phyloP scores from a whole-genome alignment of 2,888 invertebrate genomes.

The Tetramorium bicarinatum region DNA sequence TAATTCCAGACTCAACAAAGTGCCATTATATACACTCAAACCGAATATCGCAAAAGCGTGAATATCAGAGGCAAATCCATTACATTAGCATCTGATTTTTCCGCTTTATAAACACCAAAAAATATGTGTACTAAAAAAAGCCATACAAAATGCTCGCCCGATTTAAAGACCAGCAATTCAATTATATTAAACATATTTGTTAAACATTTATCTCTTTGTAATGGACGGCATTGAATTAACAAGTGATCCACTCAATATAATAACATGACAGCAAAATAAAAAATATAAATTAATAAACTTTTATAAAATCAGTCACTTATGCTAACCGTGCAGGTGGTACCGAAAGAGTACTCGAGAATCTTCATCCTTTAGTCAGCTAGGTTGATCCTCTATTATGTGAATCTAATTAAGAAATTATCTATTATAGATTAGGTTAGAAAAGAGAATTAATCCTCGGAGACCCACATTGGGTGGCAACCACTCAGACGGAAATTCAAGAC shows the following conservation, averaged over 20 bases:
- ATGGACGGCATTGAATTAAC: constrained; percentile 65
- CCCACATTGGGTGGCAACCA: too few species aligned
- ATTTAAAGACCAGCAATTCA: not conserved
- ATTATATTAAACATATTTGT: not conserved
- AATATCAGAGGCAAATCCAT: not conserved
- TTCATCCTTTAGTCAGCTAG: constrained; percentile 82
- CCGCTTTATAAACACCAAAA: not conserved
- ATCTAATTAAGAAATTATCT: constrained; percentile 79
- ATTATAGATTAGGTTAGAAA: constrained; percentile 51
- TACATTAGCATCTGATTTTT: constrained; percentile 2
- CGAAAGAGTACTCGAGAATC: constrained; percentile 66
- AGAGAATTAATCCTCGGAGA: constrained; percentile 24
- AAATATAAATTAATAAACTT: constrained; percentile 58
- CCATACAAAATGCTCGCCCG: constrained; percentile 9
- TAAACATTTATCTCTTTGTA: constrained; percentile 40
- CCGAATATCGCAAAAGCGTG: not conserved
- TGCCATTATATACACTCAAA: constrained; percentile 21
- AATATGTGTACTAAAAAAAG: not conserved
- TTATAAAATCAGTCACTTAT: constrained; percentile 37
- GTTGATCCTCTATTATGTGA: constrained; percentile 83
- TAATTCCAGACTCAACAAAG: constrained; percentile 14
- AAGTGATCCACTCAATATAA: constrained; percentile 14
- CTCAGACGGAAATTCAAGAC: too few species aligned
- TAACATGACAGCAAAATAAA: constrained; percentile 48
- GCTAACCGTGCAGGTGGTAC: constrained; percentile 69